Percentiles rank a stretch among this genome's conserved stretches.
phyloP scores from a whole-genome alignment of 2,888 invertebrate species.

The Apoda limacodes region DNA sequence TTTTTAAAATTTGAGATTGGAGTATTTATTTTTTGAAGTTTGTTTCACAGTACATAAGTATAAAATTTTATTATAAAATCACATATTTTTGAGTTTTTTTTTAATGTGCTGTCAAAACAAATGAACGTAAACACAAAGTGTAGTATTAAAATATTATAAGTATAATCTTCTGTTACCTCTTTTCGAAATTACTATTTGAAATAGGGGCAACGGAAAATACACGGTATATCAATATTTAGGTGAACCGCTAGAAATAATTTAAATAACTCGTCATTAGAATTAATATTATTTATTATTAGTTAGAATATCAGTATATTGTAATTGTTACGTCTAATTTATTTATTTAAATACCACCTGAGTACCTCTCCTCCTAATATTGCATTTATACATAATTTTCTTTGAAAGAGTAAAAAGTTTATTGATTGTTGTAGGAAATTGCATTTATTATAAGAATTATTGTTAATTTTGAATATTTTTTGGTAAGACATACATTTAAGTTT shows the following conservation, averaged over 20 bases:
- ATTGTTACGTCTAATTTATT: conserved; percentile 52
- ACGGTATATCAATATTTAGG: conserved; percentile 53
- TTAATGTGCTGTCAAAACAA: too few species aligned
- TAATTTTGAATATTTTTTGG: neutral
- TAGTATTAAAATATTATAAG: too few species aligned
- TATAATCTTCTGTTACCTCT: conserved; percentile 68
- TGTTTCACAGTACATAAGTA: too few species aligned
- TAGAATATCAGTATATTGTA: conserved; percentile 55
- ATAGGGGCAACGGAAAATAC: conserved; percentile 66
- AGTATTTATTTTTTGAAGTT: too few species aligned
- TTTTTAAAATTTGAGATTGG: too few species aligned
- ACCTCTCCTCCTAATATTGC: conserved; percentile 56
- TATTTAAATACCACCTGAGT: conserved; percentile 62
- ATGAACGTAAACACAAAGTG: too few species aligned
- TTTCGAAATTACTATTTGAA: conserved; percentile 41
- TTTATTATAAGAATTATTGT: conserved; percentile 1
- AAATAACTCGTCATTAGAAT: conserved; percentile 69
- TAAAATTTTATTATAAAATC: too few species aligned
- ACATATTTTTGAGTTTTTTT: too few species aligned
- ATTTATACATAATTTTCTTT: conserved; percentile 26
- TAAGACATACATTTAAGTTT: conserved; percentile 1
- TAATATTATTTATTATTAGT: conserved; percentile 55
- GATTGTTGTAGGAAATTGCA: neutral
- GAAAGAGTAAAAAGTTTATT: conserved; percentile 1
- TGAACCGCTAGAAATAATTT: conserved; percentile 64